Conservation (phyloP, 2,113 vertebrate species). For the Noturus placidus region DNA sequence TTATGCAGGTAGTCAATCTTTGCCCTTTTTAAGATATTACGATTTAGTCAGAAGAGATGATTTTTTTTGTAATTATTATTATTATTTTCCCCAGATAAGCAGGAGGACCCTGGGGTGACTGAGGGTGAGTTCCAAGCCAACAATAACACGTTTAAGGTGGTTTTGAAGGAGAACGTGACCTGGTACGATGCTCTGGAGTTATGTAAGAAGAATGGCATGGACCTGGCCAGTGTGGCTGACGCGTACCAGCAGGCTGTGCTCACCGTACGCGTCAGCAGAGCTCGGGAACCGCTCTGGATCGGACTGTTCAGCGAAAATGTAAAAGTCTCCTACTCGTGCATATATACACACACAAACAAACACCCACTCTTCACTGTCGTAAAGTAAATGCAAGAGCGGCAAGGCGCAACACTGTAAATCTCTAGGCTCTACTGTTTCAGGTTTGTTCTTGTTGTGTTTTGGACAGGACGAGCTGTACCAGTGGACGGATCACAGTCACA, state of each 20-base stretch:
- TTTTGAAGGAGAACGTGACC: slow-evolving; percentile 75
- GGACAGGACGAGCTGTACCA: slow-evolving; percentile 81
- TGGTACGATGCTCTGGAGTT: slow-evolving; percentile 80
- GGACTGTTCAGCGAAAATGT: slow-evolving; percentile 89
- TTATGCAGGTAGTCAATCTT: slow-evolving; percentile 48
- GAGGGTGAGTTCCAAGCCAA: slow-evolving; percentile 67
- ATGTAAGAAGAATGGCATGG: slow-evolving; percentile 76
- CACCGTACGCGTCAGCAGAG: slow-evolving; percentile 69
- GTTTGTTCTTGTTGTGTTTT: neutral
- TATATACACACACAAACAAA: neutral
- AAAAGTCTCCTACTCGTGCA: slow-evolving; percentile 56
- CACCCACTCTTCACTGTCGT: neutral
- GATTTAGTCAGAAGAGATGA: neutral
- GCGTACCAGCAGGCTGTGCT: slow-evolving; percentile 83
- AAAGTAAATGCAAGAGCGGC: neutral
- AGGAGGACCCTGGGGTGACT: slow-evolving; percentile 9
- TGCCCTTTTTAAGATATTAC: neutral
- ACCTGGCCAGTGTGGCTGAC: slow-evolving; percentile 83
- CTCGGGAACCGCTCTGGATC: slow-evolving; percentile 81
- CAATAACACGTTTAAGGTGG: slow-evolving; percentile 78
- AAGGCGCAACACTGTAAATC: neutral
- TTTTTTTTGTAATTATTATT: neutral
- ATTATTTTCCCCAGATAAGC: slow-evolving; percentile 50
- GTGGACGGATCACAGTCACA: slow-evolving; percentile 87
- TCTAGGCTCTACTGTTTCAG: neutral